A percentile compares a stretch with the other conserved stretches of the same genome.
These are phyloP conservation scores for Brotogeris chrysoptera DNA, from an alignment of 2,797 vertebrate genomes.

Conservation along the genomic window DNA sequence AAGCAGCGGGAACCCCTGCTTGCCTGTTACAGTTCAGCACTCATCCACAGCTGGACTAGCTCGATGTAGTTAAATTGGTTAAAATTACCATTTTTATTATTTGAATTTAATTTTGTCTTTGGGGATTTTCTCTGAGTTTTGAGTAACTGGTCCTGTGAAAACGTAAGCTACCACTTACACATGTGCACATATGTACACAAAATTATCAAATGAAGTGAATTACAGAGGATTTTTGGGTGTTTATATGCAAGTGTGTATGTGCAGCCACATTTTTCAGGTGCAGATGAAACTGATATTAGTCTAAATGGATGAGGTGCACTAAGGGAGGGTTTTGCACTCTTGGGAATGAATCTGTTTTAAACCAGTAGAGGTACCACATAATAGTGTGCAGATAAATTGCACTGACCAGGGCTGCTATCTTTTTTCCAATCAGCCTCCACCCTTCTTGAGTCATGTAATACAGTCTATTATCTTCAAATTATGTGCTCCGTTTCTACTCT, in stretches of 20 bases:
- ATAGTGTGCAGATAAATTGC: background rate
- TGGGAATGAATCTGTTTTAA: background rate
- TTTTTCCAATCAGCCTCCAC: background rate
- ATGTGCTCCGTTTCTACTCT: background rate
- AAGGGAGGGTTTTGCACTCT: background rate
- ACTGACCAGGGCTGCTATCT: background rate
- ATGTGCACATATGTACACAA: background rate
- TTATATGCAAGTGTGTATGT: background rate
- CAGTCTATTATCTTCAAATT: background rate
- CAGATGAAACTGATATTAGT: background rate
- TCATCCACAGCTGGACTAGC: background rate
- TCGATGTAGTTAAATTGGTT: background rate
- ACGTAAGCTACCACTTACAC: background rate
- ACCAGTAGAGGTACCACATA: background rate
- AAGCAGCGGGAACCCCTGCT: background rate
- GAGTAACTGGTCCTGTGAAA: background rate
- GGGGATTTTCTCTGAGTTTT: background rate
- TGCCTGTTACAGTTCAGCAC: background rate
- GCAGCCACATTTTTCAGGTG: background rate
- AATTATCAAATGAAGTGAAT: background rate
- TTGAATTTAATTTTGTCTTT: background rate
- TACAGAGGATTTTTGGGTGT: background rate
- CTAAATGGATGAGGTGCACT: background rate
- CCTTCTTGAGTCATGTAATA: background rate
- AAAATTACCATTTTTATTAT: background rate